phyloP scores from a whole-genome alignment of 2,797 vertebrate species.

The Neomorphus geoffroyi region DNA sequence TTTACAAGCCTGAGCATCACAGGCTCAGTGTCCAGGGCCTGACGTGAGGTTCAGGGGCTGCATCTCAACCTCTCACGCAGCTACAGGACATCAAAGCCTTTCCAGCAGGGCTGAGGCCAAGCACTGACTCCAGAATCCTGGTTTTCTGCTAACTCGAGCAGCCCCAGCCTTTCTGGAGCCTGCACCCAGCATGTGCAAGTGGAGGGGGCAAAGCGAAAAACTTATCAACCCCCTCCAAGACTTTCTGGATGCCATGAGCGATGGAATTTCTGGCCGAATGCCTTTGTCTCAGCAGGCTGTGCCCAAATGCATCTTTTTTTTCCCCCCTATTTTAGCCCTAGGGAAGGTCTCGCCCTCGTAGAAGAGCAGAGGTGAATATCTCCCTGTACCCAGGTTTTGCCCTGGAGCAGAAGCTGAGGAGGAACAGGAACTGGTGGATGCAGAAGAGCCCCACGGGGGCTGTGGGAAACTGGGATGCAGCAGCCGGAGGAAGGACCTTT shows the following conservation, averaged over 20 bases:
- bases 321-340: rapidly evolving
- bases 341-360: neutral
- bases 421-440: neutral
- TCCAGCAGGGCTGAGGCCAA: neutral
- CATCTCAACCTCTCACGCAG: rapidly evolving
- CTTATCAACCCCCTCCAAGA: neutral
- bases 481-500: conserved; percentile 31
- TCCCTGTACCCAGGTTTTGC: neutral
- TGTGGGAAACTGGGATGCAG: neutral
- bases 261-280: neutral
- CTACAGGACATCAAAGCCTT: neutral
- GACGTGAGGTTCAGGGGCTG: neutral
- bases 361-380: neutral
- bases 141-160: neutral
- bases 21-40: neutral
- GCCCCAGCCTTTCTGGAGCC: neutral
- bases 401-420: neutral
- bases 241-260: rapidly evolving
- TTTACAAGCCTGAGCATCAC: neutral
- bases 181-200: neutral
- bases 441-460: neutral
- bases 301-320: neutral
- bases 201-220: neutral
- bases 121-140: neutral
- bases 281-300: neutral